Percentiles rank a stretch among this genome's conserved stretches.
Evolutionary conservation across 2,797 vertebrate genomes (phyloP).

Genomic region (Chaunax sp.): DNA sequence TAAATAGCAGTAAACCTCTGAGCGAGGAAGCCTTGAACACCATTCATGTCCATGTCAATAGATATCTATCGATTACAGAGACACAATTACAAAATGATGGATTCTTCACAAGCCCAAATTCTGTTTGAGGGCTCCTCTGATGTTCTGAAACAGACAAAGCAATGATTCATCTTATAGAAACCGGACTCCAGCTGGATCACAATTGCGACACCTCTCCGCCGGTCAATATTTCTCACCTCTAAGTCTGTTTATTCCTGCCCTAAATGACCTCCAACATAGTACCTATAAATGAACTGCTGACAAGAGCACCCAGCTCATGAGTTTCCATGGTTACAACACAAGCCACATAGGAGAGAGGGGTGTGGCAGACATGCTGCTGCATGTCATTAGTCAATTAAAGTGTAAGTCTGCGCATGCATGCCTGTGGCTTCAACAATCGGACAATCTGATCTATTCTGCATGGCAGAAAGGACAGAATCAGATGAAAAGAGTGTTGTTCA

Average conservation of each 20-base stretch:
- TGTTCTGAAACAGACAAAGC: slow-evolving; percentile 22
- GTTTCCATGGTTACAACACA: slow-evolving; percentile 70
- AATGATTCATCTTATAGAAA: slow-evolving; percentile 37
- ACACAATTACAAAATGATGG: slow-evolving; percentile 19
- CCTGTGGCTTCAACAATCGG: background rate
- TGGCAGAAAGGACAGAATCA: slow-evolving; percentile 6
- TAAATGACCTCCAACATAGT: slow-evolving; percentile 31
- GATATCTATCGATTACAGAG: background rate
- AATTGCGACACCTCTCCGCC: slow-evolving; percentile 38
- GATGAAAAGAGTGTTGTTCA: slow-evolving; percentile 16
- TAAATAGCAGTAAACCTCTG: too few relatives aligned
- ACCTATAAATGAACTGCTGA: slow-evolving; percentile 51
- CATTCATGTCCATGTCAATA: slow-evolving; percentile 2
- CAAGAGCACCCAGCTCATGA: slow-evolving; percentile 10
- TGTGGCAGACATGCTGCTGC: slow-evolving; percentile 62
- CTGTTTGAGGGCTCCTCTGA: slow-evolving; percentile 20
- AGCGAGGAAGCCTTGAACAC: background rate
- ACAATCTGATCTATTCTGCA: slow-evolving; percentile 25
- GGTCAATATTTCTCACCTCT: slow-evolving; percentile 45
- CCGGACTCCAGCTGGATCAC: slow-evolving; percentile 44
- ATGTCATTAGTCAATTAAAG: slow-evolving; percentile 59
- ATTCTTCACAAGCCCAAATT: slow-evolving; percentile 12
- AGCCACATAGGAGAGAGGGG: slow-evolving; percentile 35
- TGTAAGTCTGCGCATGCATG: slow-evolving; percentile 14
- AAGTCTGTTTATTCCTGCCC: slow-evolving; percentile 57